Evolutionary conservation across 1,140 invertebrate species (phyloP).

Genomic region (Cherax destructor): DNA sequence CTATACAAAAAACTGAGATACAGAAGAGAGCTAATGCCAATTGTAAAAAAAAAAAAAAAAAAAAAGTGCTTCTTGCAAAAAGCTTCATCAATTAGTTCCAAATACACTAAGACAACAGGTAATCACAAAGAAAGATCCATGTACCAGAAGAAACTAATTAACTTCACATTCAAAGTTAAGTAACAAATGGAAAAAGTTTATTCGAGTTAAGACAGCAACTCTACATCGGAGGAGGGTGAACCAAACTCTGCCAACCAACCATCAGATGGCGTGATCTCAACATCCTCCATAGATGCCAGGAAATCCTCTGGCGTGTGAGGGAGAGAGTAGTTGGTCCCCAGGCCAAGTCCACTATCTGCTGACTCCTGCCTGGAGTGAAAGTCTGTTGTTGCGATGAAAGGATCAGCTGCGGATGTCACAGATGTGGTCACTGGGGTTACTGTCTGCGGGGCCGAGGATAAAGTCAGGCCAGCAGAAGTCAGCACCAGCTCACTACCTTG

Average conservation of each 20-base stretch:
- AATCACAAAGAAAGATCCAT: background rate
- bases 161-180: constrained; percentile 16
- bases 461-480: constrained; percentile 65
- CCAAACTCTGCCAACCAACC: constrained; percentile 66
- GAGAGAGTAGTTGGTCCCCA: constrained; percentile 87
- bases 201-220: constrained; percentile 38
- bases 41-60: no score
- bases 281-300: constrained; percentile 88
- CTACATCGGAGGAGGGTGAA: constrained; percentile 49
- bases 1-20: no score
- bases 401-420: constrained; percentile 56
- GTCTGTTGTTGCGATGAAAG: constrained; percentile 80
- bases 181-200: constrained; percentile 27
- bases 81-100: no score
- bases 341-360: constrained; percentile 92
- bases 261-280: constrained; percentile 70
- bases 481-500: constrained; percentile 68
- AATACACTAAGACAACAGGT: background rate
- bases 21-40: no score
- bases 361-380: constrained; percentile 92
- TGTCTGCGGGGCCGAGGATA: constrained; percentile 63
- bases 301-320: constrained; percentile 95
- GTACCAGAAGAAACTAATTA: constrained; percentile 16
- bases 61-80: no score
- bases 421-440: constrained; percentile 47